Percentiles rank a stretch among this genome's conserved stretches.
Evolutionary conservation across 2,888 invertebrate genomes (phyloP).

Genomic region (Neoscelio sp.): DNA sequence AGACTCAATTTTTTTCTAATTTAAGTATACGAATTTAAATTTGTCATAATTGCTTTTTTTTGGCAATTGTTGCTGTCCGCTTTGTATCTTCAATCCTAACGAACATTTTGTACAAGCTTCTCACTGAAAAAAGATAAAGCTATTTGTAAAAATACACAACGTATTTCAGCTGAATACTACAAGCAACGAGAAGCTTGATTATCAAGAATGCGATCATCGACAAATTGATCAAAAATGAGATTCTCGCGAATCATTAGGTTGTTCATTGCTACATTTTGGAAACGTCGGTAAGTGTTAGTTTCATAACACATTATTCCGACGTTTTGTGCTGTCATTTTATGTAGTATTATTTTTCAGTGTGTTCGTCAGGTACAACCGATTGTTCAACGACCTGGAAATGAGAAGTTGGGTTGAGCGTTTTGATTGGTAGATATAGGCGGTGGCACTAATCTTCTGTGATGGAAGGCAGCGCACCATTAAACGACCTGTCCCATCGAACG

Average conservation of each 20-base stretch:
- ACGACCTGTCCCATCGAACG: conserved; percentile 76
- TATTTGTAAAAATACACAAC: conserved; percentile 39
- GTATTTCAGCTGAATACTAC: conserved; percentile 5
- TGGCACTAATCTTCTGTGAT: conserved; percentile 79
- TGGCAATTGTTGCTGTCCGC: not conserved
- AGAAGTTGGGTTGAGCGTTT: conserved; percentile 62
- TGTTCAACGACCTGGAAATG: conserved; percentile 43
- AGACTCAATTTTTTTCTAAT: not conserved
- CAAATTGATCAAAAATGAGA: conserved; percentile 31
- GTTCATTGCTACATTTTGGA: conserved; percentile 32
- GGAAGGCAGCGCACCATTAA: conserved; percentile 68
- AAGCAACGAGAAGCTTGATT: not conserved
- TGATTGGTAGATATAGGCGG: conserved; percentile 74
- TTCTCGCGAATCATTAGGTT: conserved; percentile 30
- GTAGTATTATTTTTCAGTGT: conserved; percentile 21
- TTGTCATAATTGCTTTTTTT: conserved; percentile 1
- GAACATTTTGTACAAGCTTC: conserved; percentile 73
- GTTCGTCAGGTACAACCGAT: conserved; percentile 48
- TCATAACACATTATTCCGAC: conserved; percentile 8
- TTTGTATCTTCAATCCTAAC: conserved; percentile 36
- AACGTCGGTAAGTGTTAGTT: conserved; percentile 23
- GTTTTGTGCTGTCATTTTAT: conserved; percentile 15
- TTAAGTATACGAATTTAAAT: too few species aligned
- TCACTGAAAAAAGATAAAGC: conserved; percentile 49
- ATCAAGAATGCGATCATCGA: conserved; percentile 16